phyloP scores from a whole-genome alignment of 2,888 invertebrate genomes.

The Drosophila peninsularis region DNA sequence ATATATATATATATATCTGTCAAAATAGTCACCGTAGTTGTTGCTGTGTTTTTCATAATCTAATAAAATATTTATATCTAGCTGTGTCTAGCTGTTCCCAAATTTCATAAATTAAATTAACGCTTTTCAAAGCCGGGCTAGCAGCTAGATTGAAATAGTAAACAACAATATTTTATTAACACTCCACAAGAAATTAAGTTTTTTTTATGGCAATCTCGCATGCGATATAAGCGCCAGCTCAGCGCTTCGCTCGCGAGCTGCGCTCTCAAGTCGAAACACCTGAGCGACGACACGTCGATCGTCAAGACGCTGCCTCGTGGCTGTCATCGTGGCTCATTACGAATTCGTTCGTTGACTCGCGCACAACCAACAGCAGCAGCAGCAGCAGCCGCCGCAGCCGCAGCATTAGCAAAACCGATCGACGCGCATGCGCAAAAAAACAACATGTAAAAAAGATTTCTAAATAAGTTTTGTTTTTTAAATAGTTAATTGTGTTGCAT shows the following conservation, averaged over 20 bases:
- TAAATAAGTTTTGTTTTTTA: constrained; percentile 23
- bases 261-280: constrained; percentile 18
- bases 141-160: constrained; percentile 20
- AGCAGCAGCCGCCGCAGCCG: constrained; percentile 29
- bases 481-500: constrained; percentile 4
- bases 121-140: constrained; percentile 4
- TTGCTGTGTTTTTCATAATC: too few species aligned
- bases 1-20: too few species aligned
- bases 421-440: constrained; percentile 70
- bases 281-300: constrained; percentile 21
- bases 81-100: background rate
- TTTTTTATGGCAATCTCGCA: constrained; percentile 47
- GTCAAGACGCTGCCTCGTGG: constrained; percentile 26
- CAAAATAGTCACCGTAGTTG: too few species aligned
- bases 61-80: too few species aligned
- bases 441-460: constrained; percentile 31
- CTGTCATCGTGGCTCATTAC: constrained; percentile 73
- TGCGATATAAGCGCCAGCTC: constrained; percentile 54
- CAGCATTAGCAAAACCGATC: constrained; percentile 41
- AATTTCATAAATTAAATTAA: constrained; percentile 18
- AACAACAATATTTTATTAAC: constrained; percentile 39
- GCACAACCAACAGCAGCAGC: constrained; percentile 45
- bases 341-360: constrained; percentile 81
- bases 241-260: background rate
- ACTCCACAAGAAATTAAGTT: constrained; percentile 18